These are phyloP conservation scores for Agrotis exclamationis DNA, from an alignment of 2,888 invertebrate genomes.

Conservation along the genomic window DNA sequence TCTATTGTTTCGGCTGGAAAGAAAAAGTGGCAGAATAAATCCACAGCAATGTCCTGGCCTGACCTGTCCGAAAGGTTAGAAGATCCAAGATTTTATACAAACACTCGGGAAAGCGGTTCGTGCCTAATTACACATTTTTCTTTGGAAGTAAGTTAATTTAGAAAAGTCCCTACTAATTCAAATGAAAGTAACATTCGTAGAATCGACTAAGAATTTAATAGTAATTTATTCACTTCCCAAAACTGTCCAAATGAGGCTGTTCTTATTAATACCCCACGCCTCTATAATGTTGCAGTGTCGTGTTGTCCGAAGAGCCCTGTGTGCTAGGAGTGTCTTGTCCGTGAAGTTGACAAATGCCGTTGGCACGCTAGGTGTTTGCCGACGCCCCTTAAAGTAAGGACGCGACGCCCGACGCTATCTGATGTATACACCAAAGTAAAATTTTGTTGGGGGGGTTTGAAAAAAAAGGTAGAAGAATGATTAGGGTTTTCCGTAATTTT, in stretches of 20 bases:
- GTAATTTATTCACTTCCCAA: neutral
- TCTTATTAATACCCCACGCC: constrained; percentile 41
- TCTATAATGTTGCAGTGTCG: constrained; percentile 66
- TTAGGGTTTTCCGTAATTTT: too few species aligned
- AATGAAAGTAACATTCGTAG: neutral
- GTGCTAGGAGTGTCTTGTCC: constrained; percentile 73
- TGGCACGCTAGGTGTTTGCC: constrained; percentile 78
- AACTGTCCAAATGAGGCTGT: neutral
- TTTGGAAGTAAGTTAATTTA: neutral
- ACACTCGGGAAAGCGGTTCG: too few species aligned
- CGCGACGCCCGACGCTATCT: constrained; percentile 64
- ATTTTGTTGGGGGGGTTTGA: constrained; percentile 37
- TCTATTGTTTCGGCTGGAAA: too few species aligned
- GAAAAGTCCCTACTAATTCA: too few species aligned
- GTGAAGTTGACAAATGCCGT: constrained; percentile 85
- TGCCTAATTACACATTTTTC: too few species aligned
- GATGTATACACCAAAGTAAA: constrained; percentile 59
- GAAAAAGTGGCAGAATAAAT: too few species aligned
- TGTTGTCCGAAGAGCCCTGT: constrained; percentile 67
- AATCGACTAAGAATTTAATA: neutral
- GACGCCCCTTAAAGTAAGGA: constrained; percentile 75
- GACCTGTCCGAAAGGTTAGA: too few species aligned
- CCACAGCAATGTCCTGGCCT: too few species aligned
- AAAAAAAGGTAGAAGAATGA: neutral
- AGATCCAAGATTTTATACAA: too few species aligned